Conservation (phyloP, 2,797 vertebrate genomes). For the Podargus strigoides region DNA sequence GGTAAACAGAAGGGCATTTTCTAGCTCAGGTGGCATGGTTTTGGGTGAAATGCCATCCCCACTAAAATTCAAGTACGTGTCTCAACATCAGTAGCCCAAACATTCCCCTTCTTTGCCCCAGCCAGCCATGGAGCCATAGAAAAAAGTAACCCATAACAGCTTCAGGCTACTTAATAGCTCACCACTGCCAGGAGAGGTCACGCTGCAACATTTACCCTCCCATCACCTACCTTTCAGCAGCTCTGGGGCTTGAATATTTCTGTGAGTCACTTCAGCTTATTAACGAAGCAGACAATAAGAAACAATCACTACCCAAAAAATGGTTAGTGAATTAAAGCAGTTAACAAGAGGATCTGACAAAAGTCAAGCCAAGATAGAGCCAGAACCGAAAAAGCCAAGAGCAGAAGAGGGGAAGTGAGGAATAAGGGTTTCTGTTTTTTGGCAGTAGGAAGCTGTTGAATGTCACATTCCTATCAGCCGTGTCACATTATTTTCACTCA, state of each 20-base stretch:
- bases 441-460: neutral
- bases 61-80: neutral
- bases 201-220: neutral
- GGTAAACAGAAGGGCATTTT: neutral
- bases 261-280: neutral
- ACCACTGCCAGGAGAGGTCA: neutral
- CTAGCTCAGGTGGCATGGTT: neutral
- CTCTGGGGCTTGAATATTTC: neutral
- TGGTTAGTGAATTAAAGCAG: neutral
- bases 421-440: neutral
- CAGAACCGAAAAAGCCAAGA: neutral
- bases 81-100: neutral
- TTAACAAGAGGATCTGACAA: neutral
- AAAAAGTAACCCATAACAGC: neutral
- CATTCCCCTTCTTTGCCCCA: neutral
- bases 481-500: neutral
- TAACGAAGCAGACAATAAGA: neutral
- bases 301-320: neutral
- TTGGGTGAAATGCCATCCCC: neutral
- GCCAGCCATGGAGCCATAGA: neutral
- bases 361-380: neutral
- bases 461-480: neutral
- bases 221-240: neutral
- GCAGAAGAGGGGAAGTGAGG: neutral
- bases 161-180: neutral